These are phyloP conservation scores for Rhinatrema bivittatum DNA, from an alignment of 2,797 vertebrate genomes.

Conservation along the genomic window DNA sequence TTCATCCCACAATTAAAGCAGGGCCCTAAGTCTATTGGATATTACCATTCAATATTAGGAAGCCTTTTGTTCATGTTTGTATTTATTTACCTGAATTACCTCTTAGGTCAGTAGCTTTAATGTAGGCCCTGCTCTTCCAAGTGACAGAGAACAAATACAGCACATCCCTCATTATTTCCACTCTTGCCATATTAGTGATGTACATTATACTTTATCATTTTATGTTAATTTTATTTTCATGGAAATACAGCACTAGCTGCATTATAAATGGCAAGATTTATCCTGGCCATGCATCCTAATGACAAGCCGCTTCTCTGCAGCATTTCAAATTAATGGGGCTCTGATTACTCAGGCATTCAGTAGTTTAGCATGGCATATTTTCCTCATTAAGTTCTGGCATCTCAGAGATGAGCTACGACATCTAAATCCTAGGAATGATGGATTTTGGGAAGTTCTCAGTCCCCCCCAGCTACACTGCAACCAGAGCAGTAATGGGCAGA, in stretches of 20 bases:
- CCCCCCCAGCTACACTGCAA: too few species aligned
- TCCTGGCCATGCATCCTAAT: conserved; percentile 1
- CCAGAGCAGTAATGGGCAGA: too few species aligned
- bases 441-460: too few species aligned
- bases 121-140: too few species aligned
- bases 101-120: too few species aligned
- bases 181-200: conserved; percentile 9
- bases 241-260: not conserved
- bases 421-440: not conserved
- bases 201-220: conserved; percentile 14
- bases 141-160: too few species aligned
- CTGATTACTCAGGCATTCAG: conserved; percentile 6
- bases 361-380: conserved; percentile 9
- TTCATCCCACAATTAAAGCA: too few species aligned
- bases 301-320: conserved; percentile 16
- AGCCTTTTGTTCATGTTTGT: too few species aligned
- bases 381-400: conserved; percentile 1
- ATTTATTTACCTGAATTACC: too few species aligned
- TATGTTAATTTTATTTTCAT: conserved; percentile 6
- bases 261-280: conserved; percentile 1
- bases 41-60: too few species aligned
- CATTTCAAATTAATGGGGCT: conserved; percentile 4
- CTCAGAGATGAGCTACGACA: not conserved
- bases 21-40: too few species aligned
- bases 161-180: too few species aligned